These are phyloP conservation scores for Xestia sexstrigata DNA, from an alignment of 2,888 invertebrate species.

Conservation along the genomic window DNA sequence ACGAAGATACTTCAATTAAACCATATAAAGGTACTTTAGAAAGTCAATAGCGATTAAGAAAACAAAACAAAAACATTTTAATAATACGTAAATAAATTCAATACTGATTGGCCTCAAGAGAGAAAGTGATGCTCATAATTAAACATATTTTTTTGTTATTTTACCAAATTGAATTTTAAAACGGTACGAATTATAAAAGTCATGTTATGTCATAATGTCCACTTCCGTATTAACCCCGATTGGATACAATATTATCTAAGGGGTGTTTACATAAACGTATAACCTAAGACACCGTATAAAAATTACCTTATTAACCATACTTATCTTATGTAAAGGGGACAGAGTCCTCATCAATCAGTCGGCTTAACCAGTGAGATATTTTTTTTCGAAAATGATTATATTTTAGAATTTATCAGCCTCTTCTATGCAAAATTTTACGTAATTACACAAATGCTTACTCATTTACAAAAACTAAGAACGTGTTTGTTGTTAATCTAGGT, in stretches of 20 bases:
- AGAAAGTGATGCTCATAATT: constrained; percentile 28
- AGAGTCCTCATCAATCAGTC: constrained; percentile 25
- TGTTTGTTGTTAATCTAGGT: background rate
- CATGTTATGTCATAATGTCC: constrained; percentile 35
- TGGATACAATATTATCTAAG: constrained; percentile 34
- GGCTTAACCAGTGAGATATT: background rate
- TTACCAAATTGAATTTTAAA: constrained; percentile 30
- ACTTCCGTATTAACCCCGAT: constrained; percentile 47
- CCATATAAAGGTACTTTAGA: constrained; percentile 13
- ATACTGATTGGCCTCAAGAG: constrained; percentile 4
- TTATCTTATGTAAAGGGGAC: constrained; percentile 43
- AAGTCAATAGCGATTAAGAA: constrained; percentile 6
- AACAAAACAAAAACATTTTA: constrained; percentile 13
- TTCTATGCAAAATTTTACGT: background rate
- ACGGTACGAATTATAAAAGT: background rate
- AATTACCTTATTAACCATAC: constrained; percentile 20
- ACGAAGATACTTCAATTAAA: constrained; percentile 13
- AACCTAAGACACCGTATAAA: constrained; percentile 19
- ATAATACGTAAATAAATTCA: constrained; percentile 2
- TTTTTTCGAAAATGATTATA: background rate
- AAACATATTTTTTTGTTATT: constrained; percentile 9
- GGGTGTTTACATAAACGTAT: constrained; percentile 42
- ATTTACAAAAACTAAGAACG: background rate
- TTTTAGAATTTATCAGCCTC: background rate
- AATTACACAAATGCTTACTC: background rate